Evolutionary conservation across 2,888 invertebrate genomes (phyloP).

Genomic region (Caenorhabditis macrosperma): DNA sequence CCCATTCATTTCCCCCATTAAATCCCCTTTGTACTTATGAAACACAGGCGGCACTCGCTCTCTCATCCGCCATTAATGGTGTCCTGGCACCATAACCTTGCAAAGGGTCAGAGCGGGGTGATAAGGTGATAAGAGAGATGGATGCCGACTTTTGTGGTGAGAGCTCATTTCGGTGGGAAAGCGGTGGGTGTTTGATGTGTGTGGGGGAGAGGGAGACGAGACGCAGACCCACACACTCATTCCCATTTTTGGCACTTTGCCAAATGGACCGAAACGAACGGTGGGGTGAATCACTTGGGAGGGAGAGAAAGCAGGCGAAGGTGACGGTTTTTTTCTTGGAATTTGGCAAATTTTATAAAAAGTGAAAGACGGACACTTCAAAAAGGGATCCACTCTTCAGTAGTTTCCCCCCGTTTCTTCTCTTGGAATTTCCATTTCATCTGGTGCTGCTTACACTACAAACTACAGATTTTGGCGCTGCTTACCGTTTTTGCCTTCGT

Average conservation of each 20-base stretch:
- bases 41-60: neutral
- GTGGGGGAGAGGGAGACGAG: neutral
- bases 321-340: no score
- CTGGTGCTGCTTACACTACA: no score
- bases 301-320: neutral
- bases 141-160: neutral
- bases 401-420: no score
- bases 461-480: no score
- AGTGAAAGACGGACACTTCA: no score
- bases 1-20: neutral
- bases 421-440: no score
- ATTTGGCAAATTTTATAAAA: no score
- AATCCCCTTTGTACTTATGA: no score
- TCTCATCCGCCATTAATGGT: neutral
- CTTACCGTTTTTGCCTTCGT: no score
- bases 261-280: neutral
- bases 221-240: no score
- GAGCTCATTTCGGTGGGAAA: neutral
- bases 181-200: neutral
- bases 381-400: no score
- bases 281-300: neutral
- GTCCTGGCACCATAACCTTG: neutral
- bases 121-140: neutral
- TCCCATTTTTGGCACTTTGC: neutral
- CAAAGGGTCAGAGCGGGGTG: neutral